Conservation (phyloP, 2,113 vertebrate genomes). For the Phylloscopus whistleri region DNA sequence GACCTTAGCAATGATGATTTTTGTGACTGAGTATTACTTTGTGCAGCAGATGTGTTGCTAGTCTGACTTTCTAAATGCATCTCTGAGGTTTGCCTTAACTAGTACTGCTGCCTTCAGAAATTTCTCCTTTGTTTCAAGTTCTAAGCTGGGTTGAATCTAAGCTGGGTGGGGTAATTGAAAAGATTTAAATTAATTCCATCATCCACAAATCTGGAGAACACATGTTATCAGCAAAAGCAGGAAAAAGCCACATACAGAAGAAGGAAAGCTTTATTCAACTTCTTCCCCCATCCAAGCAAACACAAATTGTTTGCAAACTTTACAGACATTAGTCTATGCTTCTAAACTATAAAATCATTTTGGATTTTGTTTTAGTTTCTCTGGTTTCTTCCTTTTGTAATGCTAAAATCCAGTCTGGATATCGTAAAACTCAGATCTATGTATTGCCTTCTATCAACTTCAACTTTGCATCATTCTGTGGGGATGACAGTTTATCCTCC, state of each 20-base stretch:
- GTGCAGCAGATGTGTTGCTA: not conserved
- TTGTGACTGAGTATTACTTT: not conserved
- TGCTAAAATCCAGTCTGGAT: not conserved
- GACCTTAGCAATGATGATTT: not conserved
- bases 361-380: not conserved
- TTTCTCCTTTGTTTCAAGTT: slow-evolving; percentile 6
- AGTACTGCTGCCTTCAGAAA: not conserved
- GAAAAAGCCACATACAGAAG: not conserved
- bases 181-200: slow-evolving; percentile 2
- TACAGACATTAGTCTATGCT: not conserved
- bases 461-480: not conserved
- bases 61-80: not conserved
- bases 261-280: not conserved
- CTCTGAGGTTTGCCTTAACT: not conserved
- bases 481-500: not conserved
- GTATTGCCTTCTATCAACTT: not conserved
- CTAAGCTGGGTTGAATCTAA: not conserved
- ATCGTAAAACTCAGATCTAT: not conserved
- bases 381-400: not conserved
- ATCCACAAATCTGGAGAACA: slow-evolving; percentile 51
- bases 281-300: not conserved
- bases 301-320: not conserved
- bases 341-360: not conserved
- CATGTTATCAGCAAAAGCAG: slow-evolving; percentile 17
- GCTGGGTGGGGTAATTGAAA: not conserved